Evolutionary conservation across 2,888 invertebrate genomes (phyloP).

Genomic region (Eupithecia subfuscata): DNA sequence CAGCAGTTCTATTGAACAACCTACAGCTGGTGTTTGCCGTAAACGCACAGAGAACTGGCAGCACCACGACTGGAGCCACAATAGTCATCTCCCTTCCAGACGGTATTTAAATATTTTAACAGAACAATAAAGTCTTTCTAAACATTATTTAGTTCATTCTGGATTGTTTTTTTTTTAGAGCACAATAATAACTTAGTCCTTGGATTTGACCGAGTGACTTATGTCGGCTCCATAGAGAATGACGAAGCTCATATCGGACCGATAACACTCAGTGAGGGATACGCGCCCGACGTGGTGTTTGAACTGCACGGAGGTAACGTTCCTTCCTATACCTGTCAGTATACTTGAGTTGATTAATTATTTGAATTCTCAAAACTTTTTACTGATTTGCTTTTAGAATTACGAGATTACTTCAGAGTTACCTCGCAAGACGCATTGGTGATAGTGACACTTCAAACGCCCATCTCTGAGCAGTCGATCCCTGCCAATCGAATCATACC

Average conservation of each 20-base stretch:
- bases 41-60: conserved; percentile 44
- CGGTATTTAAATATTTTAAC: conserved; percentile 27
- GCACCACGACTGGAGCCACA: conserved; percentile 42
- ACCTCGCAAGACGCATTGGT: conserved; percentile 31
- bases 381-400: conserved; percentile 29
- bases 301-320: conserved; percentile 39
- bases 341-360: background rate
- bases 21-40: conserved; percentile 49
- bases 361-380: background rate
- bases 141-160: conserved; percentile 4
- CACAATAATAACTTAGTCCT: conserved; percentile 29
- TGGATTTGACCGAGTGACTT: conserved; percentile 44
- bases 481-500: conserved; percentile 38
- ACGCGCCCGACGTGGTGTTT: conserved; percentile 44
- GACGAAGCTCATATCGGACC: conserved; percentile 37
- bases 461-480: conserved; percentile 40
- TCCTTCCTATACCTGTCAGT: background rate
- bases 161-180: background rate
- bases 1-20: conserved; percentile 46
- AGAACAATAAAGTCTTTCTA: background rate
- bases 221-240: conserved; percentile 46
- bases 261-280: conserved; percentile 50
- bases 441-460: conserved; percentile 22
- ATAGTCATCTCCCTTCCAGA: conserved; percentile 46
- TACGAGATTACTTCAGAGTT: conserved; percentile 37